Base-by-base conservation (phyloP, 2,113 vertebrate species). In the Melanerpes aurifrons region DNA sequence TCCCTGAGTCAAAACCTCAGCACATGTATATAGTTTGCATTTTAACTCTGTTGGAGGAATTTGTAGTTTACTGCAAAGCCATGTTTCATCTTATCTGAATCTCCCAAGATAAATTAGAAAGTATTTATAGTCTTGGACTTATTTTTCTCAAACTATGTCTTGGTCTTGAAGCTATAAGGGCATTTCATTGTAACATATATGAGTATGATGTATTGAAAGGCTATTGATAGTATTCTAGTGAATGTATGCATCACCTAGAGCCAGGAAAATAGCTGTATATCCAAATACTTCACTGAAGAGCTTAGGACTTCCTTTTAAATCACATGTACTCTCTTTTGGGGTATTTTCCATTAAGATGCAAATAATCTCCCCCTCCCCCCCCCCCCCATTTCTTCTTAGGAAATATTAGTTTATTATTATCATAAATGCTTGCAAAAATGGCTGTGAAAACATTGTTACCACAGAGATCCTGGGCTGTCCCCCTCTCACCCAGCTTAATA, bases 71-170 rank as follows among this genome's bases (percentile, higher is more conserved):
- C 64, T 91, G 64, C 25, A 90, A 86, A 91, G 43, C 3, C 35
- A 20, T 78, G 89, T 95, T 47, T 70, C 20, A 57, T 29, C 15
- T 84, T 90, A 81, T 89, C 54, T 92, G 43, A 82, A 85, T 80
- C 5, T 76, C 50, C 63, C 28, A 62, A 74, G 29, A 31, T 88
- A 77, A 90, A 86, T 80, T 93, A 74, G 73, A 84, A 45, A 50
- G 18, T 59, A 85, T 84, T 93, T 82, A 54, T 76, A 86, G 4
- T 69, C 47, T 92, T 80, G 21, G 25, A n/a, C 25, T 71, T 85
- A 6, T 29, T 94, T 89, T 68, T 77, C 24, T 68, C 13, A 87
- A 71, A 15, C 17, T 67, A 32, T 22, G 6, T 74, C 58, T 77
- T 79, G 31, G 25, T 81, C 47, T 59, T 50, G 35, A 82, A 83